phyloP scores from a whole-genome alignment of 2,113 vertebrate genomes.

The Corythaeola cristata region DNA sequence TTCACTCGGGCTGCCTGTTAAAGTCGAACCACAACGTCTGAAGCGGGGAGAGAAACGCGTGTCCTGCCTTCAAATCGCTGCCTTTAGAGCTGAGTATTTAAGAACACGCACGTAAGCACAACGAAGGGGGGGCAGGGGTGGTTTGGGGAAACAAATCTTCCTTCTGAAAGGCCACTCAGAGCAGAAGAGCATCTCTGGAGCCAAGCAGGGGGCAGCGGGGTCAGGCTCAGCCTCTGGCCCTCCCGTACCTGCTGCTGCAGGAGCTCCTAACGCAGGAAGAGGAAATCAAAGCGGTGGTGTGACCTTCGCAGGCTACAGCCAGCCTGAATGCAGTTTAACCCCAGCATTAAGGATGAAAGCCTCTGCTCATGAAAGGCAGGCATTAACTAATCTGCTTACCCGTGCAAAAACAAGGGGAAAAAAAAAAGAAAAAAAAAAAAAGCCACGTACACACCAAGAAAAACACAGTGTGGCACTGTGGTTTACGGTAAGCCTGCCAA shows the following conservation, averaged over 20 bases:
- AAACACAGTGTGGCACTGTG: neutral
- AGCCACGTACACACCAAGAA: constrained; percentile 35
- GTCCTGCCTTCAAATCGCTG: neutral
- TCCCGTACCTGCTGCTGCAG: neutral
- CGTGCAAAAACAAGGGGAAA: neutral
- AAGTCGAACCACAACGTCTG: neutral
- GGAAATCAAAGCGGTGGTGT: constrained; percentile 54
- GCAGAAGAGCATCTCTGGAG: neutral
- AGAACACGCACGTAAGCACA: neutral
- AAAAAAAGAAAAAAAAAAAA: neutral
- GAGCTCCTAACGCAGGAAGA: neutral
- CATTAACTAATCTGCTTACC: constrained; percentile 47
- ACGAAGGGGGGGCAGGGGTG: fast-evolving
- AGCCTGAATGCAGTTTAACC: constrained; percentile 36
- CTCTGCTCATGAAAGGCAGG: constrained; percentile 9
- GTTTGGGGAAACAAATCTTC: neutral
- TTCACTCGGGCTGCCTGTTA: neutral
- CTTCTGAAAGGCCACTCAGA: neutral
- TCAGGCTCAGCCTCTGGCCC: neutral
- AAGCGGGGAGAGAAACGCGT: neutral
- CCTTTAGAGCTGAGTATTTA: neutral
- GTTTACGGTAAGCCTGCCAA: neutral
- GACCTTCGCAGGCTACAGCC: constrained; percentile 40
- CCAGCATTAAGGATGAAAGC: constrained; percentile 44
- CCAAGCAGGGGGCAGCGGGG: neutral